Percentiles rank a stretch among this genome's conserved stretches.
phyloP scores from a whole-genome alignment of 2,888 invertebrate genomes.

The Epinotia demarniana region DNA sequence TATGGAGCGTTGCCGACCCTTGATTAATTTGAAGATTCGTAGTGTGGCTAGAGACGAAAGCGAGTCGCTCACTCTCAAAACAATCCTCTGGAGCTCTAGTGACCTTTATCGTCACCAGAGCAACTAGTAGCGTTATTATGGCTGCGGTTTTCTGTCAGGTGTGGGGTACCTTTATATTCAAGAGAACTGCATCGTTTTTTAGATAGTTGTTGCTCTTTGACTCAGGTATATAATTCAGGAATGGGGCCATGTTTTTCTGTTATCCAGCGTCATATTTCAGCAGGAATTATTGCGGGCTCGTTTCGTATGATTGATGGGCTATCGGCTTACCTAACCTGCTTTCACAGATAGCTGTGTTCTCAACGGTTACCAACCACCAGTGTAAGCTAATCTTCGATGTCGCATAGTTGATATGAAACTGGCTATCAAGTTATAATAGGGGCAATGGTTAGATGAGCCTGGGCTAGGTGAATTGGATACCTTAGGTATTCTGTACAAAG shows the following conservation, averaged over 20 bases:
- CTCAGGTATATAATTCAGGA: slow-evolving; percentile 5
- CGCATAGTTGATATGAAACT: background rate
- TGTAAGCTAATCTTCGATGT: background rate
- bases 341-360: slow-evolving; percentile 47
- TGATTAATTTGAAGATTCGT: no score
- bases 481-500: background rate
- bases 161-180: no score
- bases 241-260: slow-evolving; percentile 31
- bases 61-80: no score
- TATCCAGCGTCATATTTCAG: slow-evolving; percentile 38
- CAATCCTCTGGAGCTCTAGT: no score
- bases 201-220: slow-evolving; percentile 11
- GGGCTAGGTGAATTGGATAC: background rate
- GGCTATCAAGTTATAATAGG: background rate
- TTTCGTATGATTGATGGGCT: slow-evolving; percentile 59
- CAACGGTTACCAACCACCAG: background rate
- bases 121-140: no score
- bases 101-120: no score
- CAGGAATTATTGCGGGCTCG: slow-evolving; percentile 55
- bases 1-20: no score
- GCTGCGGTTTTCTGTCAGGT: no score
- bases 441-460: background rate
- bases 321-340: slow-evolving; percentile 33
- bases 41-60: no score
- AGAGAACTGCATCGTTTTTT: background rate